Percentiles rank a stretch among this genome's conserved stretches.
Conservation (phyloP, 2,888 invertebrate species). For the Silvanus unidentatus region DNA sequence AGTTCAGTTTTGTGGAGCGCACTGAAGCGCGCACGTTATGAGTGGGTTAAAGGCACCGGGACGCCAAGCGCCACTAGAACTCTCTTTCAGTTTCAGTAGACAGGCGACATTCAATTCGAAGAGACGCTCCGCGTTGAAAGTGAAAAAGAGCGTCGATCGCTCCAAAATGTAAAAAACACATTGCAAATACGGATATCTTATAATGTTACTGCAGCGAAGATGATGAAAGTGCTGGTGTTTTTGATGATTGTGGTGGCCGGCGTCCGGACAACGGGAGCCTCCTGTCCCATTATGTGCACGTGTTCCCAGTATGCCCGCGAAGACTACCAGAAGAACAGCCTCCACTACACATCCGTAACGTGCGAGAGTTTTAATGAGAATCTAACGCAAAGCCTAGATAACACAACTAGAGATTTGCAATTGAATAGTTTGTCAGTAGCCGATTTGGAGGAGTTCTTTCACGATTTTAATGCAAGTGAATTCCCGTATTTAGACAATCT, state of each 20-base stretch:
- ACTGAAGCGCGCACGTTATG: conserved; percentile 11
- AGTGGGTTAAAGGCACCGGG: conserved; percentile 9
- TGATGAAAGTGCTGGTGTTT: conserved; percentile 37
- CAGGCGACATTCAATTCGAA: neutral
- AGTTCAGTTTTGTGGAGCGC: conserved; percentile 12
- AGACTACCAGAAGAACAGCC: conserved; percentile 14
- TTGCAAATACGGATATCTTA: neutral
- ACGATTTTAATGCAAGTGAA: conserved; percentile 14
- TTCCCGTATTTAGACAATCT: conserved; percentile 20
- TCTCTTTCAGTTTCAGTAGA: neutral
- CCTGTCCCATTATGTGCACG: conserved; percentile 37
- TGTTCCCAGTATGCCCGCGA: conserved; percentile 32
- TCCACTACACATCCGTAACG: conserved; percentile 20
- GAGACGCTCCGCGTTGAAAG: neutral
- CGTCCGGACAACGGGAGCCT: conserved; percentile 28
- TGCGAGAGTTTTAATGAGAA: conserved; percentile 18
- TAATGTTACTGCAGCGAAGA: conserved; percentile 20
- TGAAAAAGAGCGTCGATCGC: neutral
- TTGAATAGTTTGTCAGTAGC: conserved; percentile 18
- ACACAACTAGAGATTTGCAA: conserved; percentile 23
- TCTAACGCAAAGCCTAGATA: conserved; percentile 20
- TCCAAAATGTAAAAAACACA: neutral
- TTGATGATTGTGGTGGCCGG: conserved; percentile 35
- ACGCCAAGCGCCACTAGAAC: conserved; percentile 5
- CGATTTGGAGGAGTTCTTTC: conserved; percentile 18